Evolutionary conservation across 2,797 vertebrate genomes (phyloP), one percentile per base, ranked within the genome.

Genomic region (Ceyx erithaca): DNA sequence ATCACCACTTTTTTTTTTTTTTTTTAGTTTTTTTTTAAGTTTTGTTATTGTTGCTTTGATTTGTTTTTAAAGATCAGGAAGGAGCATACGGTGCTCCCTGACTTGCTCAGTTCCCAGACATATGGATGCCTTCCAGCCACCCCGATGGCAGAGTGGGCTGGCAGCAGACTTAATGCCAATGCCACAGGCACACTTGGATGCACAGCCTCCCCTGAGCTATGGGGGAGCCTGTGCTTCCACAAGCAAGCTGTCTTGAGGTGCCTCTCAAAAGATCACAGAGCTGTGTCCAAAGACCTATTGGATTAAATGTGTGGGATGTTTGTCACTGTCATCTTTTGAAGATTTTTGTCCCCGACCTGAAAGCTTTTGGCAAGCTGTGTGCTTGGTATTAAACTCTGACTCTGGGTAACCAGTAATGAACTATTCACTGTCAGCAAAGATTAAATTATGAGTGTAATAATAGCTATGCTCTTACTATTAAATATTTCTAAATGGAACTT

Each of bases 361-460:
- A 87, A 85, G 57, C 12, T 62, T 91, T 94, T 85, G 90, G 78
- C 87, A 87, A 77, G 40, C 59, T 69, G 12, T 48, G 19, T 37
- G 16, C 55, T 58, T 31, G 45, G 5, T 69, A 33, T 72, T 91
- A 78, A 93, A 85, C 26, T 73, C 67, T 80, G 85, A 55, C 35
- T 90, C 63, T 82, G 46, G 71, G 43, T 45, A 86, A 82, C 54
- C 15, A 83, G 71, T 88, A 96, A 92, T 45, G 78, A 90, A 92
- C 72, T 61, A 91, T 79, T 90, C 67, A 23, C 57, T 85, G 73
- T 82, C 79, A 90, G 76, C 23, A 71, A 90, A 82, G 88, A 85
- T 89, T 58, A 95, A 91, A 87, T 92, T 82, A 73, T 71, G 85
- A 79, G 6, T 62, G 25, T 52, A 80, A 88, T 92, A 82, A 90